Evolutionary conservation across 2,888 invertebrate species (phyloP).

Genomic region (Campoletis raptor): DNA sequence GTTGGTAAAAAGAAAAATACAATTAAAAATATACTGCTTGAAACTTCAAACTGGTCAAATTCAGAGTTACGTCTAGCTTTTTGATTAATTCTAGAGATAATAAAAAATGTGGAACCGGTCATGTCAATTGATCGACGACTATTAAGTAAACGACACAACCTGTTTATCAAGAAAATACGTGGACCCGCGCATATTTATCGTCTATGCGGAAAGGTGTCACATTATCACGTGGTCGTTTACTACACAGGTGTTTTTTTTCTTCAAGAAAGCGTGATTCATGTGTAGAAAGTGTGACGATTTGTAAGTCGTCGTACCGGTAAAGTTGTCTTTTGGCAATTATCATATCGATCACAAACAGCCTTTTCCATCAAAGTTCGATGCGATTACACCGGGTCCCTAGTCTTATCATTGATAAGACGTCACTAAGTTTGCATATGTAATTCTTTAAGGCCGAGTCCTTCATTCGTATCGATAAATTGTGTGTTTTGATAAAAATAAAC

Average conservation of each 20-base stretch:
- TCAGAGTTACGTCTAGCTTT: background rate
- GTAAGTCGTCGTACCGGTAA: background rate
- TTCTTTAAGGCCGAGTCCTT: background rate
- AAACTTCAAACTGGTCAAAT: background rate
- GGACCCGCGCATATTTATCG: background rate
- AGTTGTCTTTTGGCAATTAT: background rate
- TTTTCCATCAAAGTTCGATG: background rate
- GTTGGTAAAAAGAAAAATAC: background rate
- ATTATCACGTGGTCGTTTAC: conserved; percentile 5
- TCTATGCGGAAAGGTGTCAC: conserved; percentile 21
- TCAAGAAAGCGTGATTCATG: conserved; percentile 57
- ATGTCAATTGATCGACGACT: conserved; percentile 5
- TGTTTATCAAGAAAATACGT: background rate
- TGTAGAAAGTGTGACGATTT: conserved; percentile 74
- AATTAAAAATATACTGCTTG: background rate
- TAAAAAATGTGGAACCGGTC: conserved; percentile 1
- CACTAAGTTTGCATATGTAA: conserved; percentile 4
- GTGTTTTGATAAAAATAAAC: background rate
- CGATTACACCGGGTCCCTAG: background rate
- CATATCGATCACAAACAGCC: background rate
- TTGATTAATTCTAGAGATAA: background rate
- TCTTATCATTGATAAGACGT: conserved; percentile 17
- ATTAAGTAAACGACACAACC: background rate
- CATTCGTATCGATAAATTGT: background rate
- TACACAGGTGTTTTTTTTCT: background rate